These are phyloP conservation scores for Engystomops pustulosus DNA, from an alignment of 2,113 vertebrate species.

Conservation along the genomic window DNA sequence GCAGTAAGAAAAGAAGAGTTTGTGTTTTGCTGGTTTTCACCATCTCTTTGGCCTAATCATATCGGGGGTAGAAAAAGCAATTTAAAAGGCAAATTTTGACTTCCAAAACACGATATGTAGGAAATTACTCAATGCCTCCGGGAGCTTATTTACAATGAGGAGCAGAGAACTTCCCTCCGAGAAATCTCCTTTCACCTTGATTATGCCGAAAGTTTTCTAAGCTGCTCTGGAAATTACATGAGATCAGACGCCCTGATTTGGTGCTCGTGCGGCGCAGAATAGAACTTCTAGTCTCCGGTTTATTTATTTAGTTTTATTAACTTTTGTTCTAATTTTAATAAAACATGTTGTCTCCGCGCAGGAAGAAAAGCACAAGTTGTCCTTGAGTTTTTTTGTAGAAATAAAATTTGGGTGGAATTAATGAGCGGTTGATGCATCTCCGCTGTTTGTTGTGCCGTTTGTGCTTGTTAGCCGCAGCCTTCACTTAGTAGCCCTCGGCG, in stretches of 20 bases:
- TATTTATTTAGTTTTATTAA: not conserved
- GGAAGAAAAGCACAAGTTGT: not conserved
- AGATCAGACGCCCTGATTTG: not conserved
- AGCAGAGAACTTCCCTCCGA: conserved; percentile 15
- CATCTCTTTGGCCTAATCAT: conserved; percentile 12
- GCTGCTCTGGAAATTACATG: conserved; percentile 6
- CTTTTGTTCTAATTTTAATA: not conserved
- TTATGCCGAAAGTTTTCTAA: conserved; percentile 33
- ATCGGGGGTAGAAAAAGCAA: not conserved
- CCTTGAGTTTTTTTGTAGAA: conserved; percentile 22
- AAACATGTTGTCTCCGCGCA: not conserved
- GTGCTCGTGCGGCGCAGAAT: not conserved
- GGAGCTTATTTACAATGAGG: conserved; percentile 51
- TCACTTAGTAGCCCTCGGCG: not conserved
- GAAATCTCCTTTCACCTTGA: conserved; percentile 49
- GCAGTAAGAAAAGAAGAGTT: not conserved
- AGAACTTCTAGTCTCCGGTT: not conserved
- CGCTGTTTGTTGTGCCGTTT: not conserved
- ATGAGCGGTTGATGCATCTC: not conserved
- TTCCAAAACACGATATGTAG: conserved; percentile 39
- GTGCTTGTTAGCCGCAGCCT: not conserved
- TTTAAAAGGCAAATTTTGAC: conserved; percentile 44
- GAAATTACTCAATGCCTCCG: conserved; percentile 26
- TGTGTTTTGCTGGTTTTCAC: not conserved
- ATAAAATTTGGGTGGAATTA: conserved; percentile 19